Percentiles rank a stretch among this genome's conserved stretches.
phyloP scores from a whole-genome alignment of 2,888 invertebrate species.

The Synanthedon andrenaeformis region DNA sequence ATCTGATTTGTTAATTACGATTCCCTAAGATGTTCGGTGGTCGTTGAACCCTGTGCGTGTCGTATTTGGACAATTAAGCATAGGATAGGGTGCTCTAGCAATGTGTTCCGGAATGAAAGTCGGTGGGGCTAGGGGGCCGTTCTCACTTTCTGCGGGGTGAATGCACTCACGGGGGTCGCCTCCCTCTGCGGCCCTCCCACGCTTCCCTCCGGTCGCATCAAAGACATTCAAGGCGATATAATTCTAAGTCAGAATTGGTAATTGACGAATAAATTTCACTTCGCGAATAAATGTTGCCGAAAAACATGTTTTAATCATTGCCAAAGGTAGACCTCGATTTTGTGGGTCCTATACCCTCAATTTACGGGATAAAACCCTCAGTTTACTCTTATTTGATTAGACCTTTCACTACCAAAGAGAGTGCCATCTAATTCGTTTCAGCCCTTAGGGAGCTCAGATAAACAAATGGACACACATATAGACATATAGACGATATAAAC shows the following conservation, averaged over 20 bases:
- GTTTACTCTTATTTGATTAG: too few relatives aligned
- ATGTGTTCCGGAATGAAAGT: constrained; percentile 52
- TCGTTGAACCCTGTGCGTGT: constrained; percentile 49
- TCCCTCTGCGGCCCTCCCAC: constrained; percentile 39
- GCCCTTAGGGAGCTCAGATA: too few relatives aligned
- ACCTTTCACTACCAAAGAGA: too few relatives aligned
- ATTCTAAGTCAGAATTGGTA: neutral
- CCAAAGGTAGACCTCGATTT: too few relatives aligned
- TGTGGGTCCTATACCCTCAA: too few relatives aligned
- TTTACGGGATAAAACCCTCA: too few relatives aligned
- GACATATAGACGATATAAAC: too few relatives aligned
- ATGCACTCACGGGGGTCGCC: constrained; percentile 58
- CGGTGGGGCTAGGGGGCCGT: constrained; percentile 27
- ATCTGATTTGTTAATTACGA: constrained; percentile 19
- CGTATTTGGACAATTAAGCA: constrained; percentile 58
- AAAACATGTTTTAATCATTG: too few relatives aligned
- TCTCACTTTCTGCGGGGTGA: constrained; percentile 67
- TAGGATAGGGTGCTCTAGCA: constrained; percentile 52
- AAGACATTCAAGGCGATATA: constrained; percentile 46
- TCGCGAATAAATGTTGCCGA: neutral
- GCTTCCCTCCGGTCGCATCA: constrained; percentile 44
- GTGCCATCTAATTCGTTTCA: too few relatives aligned
- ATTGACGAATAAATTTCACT: neutral
- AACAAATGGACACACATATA: too few relatives aligned
- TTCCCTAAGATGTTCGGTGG: constrained; percentile 28